Base-by-base conservation (phyloP, 1,140 invertebrate species). In the Dendrolimus kikuchii region DNA sequence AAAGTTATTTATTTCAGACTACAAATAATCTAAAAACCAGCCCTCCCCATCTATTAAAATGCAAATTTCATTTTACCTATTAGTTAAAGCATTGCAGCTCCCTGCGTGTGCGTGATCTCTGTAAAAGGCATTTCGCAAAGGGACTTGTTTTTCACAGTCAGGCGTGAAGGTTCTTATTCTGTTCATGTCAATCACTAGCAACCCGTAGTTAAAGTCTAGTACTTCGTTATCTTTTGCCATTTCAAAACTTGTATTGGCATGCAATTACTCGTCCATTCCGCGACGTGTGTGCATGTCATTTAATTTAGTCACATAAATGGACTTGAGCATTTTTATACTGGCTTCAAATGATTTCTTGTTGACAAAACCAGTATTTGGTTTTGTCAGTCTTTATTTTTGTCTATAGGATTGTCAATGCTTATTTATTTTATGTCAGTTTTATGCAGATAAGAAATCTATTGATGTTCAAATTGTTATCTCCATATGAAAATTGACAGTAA, bases 131-230 rank as follows among this genome's bases (percentile, higher is more conserved):
- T 51, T 39, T 55, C 50, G 53, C 44, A 51, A 42, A 41, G 23
- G 49, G 44, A 58, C 59, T 57, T 52, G 60, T 64, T 60, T 55
- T 66, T 60, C 59, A 53, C 57, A 62, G 51, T 46, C 9, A 62
- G 62, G 55, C 57, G 64, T 57, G 59, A 70, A 65, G 52, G 46
- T 55, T 60, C 57, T 60, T 57, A 64, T 64, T 64, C 59, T 55
- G 59, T 57, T 59, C 63, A 65, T 67, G 59, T 70, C 67, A 70
- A 68, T 63, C 62, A 65, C 57, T 60, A 53, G 51, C 50, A 46
- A 57, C 9, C 38, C 55, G 53, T 66, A 57, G 48, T 60, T 62
- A 57, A 60, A 52, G 57, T 46, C 51, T 64, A 66, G 62, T 54
- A 56, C 53, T 60, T 69, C 57, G 64, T 64, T 64, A 66, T 46